phyloP scores from a whole-genome alignment of 2,888 invertebrate genomes.

The Apamea anceps region DNA sequence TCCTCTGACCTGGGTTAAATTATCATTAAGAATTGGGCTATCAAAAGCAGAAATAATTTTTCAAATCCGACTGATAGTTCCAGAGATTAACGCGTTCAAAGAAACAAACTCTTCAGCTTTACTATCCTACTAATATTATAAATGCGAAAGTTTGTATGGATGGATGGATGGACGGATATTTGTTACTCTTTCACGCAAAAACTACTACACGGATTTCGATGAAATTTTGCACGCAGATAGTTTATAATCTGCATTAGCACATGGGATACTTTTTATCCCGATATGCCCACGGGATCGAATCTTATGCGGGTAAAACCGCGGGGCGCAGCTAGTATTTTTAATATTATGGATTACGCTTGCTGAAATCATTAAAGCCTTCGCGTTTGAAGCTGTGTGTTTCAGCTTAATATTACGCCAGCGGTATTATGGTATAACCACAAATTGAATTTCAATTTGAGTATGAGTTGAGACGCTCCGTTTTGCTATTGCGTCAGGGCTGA shows the following conservation, averaged over 20 bases:
- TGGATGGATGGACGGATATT: no score
- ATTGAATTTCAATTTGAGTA: conserved; percentile 52
- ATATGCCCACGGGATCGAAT: no score
- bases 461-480: conserved; percentile 21
- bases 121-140: no score
- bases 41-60: not conserved
- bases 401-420: not conserved
- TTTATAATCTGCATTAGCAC: no score
- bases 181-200: no score
- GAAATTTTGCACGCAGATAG: no score
- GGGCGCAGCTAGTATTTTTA: no score
- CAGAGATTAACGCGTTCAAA: not conserved
- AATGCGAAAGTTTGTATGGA: no score
- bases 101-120: not conserved
- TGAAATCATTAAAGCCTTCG: conserved; percentile 14
- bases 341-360: not conserved
- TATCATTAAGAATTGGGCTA: not conserved
- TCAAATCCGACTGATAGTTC: not conserved
- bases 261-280: no score
- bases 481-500: conserved; percentile 42
- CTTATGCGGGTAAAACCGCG: no score
- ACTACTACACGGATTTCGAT: no score
- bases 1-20: no score
- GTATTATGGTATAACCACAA: conserved; percentile 28
- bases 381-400: conserved; percentile 1